Evolutionary conservation across 35 echinoderm and acorn worm genomes (phyloP).

Genomic region (Apostichopus californicus): DNA sequence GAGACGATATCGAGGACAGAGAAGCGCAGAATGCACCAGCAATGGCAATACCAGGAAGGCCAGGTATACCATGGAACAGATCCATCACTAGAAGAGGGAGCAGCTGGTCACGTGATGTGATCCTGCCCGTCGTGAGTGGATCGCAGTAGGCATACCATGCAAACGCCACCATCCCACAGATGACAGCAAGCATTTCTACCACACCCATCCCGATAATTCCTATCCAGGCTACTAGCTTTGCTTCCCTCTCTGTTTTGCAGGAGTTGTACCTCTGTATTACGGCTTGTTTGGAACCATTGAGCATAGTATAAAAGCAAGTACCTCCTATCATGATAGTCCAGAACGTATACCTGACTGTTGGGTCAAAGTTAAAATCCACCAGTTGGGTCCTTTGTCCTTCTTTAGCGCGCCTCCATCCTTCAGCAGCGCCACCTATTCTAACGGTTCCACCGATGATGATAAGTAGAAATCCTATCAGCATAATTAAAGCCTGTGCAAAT

Average conservation of each 20-base stretch:
- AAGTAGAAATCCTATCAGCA: conserved; percentile 8
- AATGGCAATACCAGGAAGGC: conserved; percentile 26
- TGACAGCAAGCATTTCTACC: conserved; percentile 35
- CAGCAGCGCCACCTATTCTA: conserved; percentile 46
- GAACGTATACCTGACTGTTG: conserved; percentile 49
- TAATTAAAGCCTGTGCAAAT: neutral
- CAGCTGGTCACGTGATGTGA: conserved; percentile 30
- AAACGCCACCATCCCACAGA: conserved; percentile 55
- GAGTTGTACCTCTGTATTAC: conserved; percentile 39
- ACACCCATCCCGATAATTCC: conserved; percentile 37
- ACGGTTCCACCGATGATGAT: conserved; percentile 11
- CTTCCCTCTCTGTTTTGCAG: conserved; percentile 33
- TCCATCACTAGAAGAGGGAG: conserved; percentile 30
- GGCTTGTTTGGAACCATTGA: conserved; percentile 32
- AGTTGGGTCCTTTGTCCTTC: conserved; percentile 49
- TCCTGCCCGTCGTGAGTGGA: conserved; percentile 25
- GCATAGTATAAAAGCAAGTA: neutral
- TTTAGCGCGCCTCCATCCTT: conserved; percentile 26
- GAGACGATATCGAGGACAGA: conserved; percentile 28
- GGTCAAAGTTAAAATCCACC: conserved; percentile 49
- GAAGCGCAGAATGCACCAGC: conserved; percentile 48
- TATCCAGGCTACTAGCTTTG: conserved; percentile 34
- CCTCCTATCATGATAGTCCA: conserved; percentile 61
- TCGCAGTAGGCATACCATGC: conserved; percentile 56
- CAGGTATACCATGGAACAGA: conserved; percentile 23